Evolutionary conservation across 1,140 invertebrate species (phyloP), one percentile per base, ranked within the genome.

Genomic region (Heliconius congener): DNA sequence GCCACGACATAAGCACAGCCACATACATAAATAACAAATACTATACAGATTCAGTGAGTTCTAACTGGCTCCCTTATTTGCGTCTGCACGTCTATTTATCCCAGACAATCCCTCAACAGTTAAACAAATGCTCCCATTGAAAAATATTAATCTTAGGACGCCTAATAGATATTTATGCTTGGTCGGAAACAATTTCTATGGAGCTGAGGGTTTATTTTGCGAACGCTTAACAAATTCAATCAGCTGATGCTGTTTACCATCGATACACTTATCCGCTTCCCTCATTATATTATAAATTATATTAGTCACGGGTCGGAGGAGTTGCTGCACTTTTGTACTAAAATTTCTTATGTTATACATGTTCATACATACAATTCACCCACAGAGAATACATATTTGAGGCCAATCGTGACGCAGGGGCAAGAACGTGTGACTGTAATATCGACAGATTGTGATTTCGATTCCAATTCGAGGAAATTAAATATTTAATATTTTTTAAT

Each of bases 121-220:
- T 84, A 87, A 85, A 90, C 85, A 89, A 89, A 90, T 84, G 87
- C 82, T 85, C 79, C 85, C 84, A 87, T 88, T 90, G 90, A 94
- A 94, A 94, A 94, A 94, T 92, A 92, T 92, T 90, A 92, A 92
- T 93, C 89, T 89, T 87, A 83, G 78, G 82, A 86, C 85, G 85
- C 84, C 87, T 94, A 91, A 94, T 93, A 93, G 92, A 93, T 93
- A 93, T 94, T 93, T 92, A 94, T 93, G 92, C 91, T 83, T 89
- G 87, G 88, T 86, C 84, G 89, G 82, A 92, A 88, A 83, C 90
- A 94, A 94, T 94, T 90, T 90, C 81, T 81, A 86, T 86, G 85
- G 89, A 90, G 71, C 75, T 57, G 73, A 23, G 72, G 88, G 83
- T 83, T 86, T 83, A 84, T 81, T 79, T 85, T 77, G 82, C 76